Percentiles rank a stretch among this genome's conserved stretches.
Conservation (phyloP, 2,888 invertebrate species). For the Phaedon cochleariae region DNA sequence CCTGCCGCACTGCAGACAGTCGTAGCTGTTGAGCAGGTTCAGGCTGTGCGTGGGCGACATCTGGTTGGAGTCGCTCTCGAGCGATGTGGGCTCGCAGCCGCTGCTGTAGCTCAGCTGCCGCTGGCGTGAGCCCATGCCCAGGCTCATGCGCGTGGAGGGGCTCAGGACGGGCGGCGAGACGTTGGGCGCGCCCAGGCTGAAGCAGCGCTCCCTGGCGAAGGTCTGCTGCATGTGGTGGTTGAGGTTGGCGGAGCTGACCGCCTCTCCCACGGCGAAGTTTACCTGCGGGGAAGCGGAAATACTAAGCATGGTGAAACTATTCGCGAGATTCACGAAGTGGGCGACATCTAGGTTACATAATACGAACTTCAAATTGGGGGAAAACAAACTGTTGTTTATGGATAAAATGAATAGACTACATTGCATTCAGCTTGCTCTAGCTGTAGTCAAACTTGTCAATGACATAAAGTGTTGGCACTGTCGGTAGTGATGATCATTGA, state of each 20-base stretch:
- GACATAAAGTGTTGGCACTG: too few species aligned
- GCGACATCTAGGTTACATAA: too few species aligned
- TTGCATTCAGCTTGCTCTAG: too few species aligned
- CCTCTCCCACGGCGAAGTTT: constrained; percentile 76
- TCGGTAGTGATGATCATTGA: too few species aligned
- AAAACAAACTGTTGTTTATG: too few species aligned
- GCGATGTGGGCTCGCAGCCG: constrained; percentile 75
- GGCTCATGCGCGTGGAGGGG: constrained; percentile 70
- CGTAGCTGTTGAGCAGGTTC: constrained; percentile 64
- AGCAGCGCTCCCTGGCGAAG: constrained; percentile 64
- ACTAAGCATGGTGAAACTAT: too few species aligned
- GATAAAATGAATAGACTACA: too few species aligned
- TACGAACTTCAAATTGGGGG: too few species aligned
- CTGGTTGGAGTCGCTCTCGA: constrained; percentile 65
- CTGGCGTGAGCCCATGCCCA: constrained; percentile 63
- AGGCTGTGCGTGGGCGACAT: constrained; percentile 63
- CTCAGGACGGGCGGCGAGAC: constrained; percentile 67
- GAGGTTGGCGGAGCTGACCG: constrained; percentile 59
- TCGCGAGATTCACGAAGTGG: too few species aligned
- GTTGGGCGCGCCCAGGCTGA: constrained; percentile 66
- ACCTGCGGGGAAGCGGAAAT: too few species aligned
- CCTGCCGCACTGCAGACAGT: constrained; percentile 66
- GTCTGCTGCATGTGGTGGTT: constrained; percentile 51
- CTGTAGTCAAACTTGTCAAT: too few species aligned
- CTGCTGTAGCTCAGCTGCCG: constrained; percentile 76